Base-by-base conservation (phyloP, 2,797 vertebrate species). In the Enteromius trimaculatus region DNA sequence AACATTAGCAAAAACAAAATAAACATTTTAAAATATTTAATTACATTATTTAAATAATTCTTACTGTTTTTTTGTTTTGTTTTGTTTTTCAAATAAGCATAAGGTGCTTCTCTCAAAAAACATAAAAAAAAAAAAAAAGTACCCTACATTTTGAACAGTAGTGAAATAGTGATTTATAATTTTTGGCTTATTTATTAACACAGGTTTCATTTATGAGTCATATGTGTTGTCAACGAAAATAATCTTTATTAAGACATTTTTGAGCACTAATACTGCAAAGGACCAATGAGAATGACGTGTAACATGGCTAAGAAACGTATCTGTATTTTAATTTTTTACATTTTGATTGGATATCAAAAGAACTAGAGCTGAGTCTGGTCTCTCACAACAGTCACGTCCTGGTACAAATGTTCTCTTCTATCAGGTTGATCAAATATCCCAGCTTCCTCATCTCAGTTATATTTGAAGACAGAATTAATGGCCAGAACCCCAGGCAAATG, bases 401-500 rank as follows among this genome's bases (percentile, higher is more conserved):
- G 21, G 9, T 6, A 34, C 2, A 37, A 21, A 55, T 19, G 2
- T 34, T 42, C 47, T 71, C 53, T 31, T 49, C 31, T 39, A 21
- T 71, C 29, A 62, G 75, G 37, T 14, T 55, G n/a, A 82, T 82
- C 72, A 51, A 14, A 85, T 65, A 39, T 78, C 49, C 16, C 55
- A 75, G 29, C 21, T 14, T 81, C 31, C 3, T 47, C 23, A 42
- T 79, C 69, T 81, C 47, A 77, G 80, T 77, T 77, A 66, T 71
- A 79, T 77, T 51, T 68, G 8, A 77, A 80, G 72, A 60, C 65
- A 76, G 34, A 49, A 80, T 85, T 80, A 83, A 86, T 86, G 70
- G 60, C 26, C 84, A 84, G 76, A 89, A 82, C 82, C 80, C 86
- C 82, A 87, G 29, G 62, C 66, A 79, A 65, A 79, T 66, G 55